These are phyloP conservation scores for Biston betularia DNA, from an alignment of 2,888 invertebrate species.

Conservation along the genomic window DNA sequence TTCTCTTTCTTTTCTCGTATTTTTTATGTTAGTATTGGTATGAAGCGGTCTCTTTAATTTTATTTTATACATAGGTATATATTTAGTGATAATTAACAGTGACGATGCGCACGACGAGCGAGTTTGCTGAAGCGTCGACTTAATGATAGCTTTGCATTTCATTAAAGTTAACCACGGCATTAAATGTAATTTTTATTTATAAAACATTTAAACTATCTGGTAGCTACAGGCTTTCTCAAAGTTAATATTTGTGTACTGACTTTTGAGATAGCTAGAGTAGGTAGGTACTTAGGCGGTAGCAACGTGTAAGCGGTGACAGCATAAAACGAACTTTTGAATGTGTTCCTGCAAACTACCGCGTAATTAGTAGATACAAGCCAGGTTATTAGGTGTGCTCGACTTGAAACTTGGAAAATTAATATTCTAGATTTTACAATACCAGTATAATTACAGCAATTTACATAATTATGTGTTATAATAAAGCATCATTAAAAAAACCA, in stretches of 20 bases:
- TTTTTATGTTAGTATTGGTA: conserved; percentile 83
- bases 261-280: conserved; percentile 56
- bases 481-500: too few species aligned
- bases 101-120: conserved; percentile 80
- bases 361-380: conserved; percentile 11
- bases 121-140: conserved; percentile 76
- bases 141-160: conserved; percentile 84
- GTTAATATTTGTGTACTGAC: conserved; percentile 59
- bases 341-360: conserved; percentile 43
- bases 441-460: not conserved
- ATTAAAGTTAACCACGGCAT: conserved; percentile 80
- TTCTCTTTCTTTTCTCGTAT: conserved; percentile 86
- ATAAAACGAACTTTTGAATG: conserved; percentile 67
- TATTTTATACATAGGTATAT: conserved; percentile 67
- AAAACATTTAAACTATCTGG: conserved; percentile 52
- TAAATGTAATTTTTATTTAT: conserved; percentile 72
- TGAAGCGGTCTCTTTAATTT: conserved; percentile 84
- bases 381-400: conserved; percentile 11
- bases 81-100: conserved; percentile 82
- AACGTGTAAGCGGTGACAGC: conserved; percentile 66
- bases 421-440: not conserved
- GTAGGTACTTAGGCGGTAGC: conserved; percentile 54
- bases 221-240: conserved; percentile 52
- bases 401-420: conserved; percentile 36
- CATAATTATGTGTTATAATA: not conserved